Conservation (phyloP, 2,113 vertebrate species). For the Hemibates koningsi region DNA sequence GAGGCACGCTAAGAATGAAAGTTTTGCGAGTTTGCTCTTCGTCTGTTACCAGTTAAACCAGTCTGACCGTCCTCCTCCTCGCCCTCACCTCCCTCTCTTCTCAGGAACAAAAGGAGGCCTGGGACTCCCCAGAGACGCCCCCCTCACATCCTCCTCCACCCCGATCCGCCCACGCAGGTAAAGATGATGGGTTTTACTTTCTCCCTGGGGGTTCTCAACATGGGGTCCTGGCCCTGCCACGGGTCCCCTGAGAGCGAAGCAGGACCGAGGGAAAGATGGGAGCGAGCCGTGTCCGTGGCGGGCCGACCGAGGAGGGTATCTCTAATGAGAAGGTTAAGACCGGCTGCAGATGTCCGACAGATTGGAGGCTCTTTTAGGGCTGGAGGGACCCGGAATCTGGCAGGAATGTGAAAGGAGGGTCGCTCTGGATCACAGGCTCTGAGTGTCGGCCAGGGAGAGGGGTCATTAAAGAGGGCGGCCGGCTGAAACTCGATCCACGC, state of each 20-base stretch:
- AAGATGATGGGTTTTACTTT: conserved; percentile 4
- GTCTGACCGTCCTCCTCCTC: conserved; percentile 16
- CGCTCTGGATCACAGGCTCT: conserved; percentile 29
- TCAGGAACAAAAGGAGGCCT: conserved; percentile 52
- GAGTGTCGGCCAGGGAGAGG: conserved; percentile 19
- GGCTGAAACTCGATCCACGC: conserved; percentile 55
- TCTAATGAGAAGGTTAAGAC: conserved; percentile 70
- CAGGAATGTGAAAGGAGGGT: conserved; percentile 41
- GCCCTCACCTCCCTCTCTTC: conserved; percentile 13
- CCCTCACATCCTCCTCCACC: neutral
- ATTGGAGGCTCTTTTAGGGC: conserved; percentile 54
- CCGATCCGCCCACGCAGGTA: conserved; percentile 31
- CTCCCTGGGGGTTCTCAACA: conserved; percentile 16
- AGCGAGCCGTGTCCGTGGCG: conserved; percentile 11
- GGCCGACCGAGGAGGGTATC: conserved; percentile 39
- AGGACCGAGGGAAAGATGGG: conserved; percentile 45
- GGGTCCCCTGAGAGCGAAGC: conserved; percentile 40
- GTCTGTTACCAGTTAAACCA: conserved; percentile 34
- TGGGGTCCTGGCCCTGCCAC: conserved; percentile 28
- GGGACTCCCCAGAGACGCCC: conserved; percentile 24
- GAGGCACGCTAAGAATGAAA: neutral
- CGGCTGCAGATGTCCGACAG: conserved; percentile 74
- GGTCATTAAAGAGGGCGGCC: conserved; percentile 61
- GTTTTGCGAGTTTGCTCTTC: neutral
- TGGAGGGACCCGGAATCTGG: neutral